Percentiles rank a stretch among this genome's conserved stretches.
These are phyloP conservation scores for Microtus pennsylvanicus DNA, from an alignment of 2,113 vertebrate genomes.

Conservation along the genomic window DNA sequence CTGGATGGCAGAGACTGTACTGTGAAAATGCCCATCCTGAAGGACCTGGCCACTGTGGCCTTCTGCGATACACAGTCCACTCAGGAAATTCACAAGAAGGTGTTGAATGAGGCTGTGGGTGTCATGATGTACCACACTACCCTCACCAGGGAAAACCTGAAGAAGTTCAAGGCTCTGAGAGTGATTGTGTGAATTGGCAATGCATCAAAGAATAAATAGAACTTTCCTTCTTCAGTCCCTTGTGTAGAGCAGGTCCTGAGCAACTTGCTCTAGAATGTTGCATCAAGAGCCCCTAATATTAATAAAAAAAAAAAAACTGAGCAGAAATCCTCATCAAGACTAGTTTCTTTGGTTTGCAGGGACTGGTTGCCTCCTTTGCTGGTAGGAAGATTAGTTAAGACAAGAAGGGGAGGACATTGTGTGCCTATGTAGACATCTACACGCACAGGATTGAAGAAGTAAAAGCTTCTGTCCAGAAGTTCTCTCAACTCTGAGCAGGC, in stretches of 20 bases:
- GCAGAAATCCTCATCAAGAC: background rate
- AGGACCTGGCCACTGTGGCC: constrained; percentile 97
- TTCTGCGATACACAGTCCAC: constrained; percentile 98
- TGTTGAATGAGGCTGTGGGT: no score
- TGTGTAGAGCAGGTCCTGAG: background rate
- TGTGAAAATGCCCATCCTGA: constrained; percentile 99
- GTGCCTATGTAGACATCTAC: background rate
- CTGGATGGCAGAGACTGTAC: constrained; percentile 92
- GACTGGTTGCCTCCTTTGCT: background rate
- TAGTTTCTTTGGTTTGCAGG: background rate
- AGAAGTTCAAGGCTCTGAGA: no score
- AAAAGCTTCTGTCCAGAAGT: background rate
- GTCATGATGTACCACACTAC: no score
- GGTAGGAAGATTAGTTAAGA: background rate
- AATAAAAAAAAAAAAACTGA: background rate
- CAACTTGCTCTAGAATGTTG: background rate
- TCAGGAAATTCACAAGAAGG: constrained; percentile 90
- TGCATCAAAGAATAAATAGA: background rate
- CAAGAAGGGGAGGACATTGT: background rate
- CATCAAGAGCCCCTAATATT: background rate
- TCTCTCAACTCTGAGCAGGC: background rate
- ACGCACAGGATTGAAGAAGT: background rate
- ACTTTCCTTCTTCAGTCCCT: background rate
- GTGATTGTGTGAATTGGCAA: no score
- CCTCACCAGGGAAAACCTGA: constrained; percentile 86